Evolutionary conservation across 2,797 vertebrate genomes (phyloP), one percentile per base, ranked within the genome.

Genomic region (Balearica regulorum): DNA sequence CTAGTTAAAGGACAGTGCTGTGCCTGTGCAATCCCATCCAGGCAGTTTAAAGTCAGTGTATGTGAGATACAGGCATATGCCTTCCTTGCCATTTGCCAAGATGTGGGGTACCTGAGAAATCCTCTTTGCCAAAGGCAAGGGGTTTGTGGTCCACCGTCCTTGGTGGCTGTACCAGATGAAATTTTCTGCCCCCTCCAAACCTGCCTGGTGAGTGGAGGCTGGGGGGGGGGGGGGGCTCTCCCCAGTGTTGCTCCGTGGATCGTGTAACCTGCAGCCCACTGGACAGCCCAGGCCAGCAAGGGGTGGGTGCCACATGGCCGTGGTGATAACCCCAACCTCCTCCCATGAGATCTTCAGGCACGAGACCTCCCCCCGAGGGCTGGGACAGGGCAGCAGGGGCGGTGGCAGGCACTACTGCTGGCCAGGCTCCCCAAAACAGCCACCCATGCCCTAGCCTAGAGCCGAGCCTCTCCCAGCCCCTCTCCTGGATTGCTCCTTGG

Each of bases 171-270:
- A 26, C 18, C 16, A 29, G 25, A 15, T 31, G 55, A 66, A 24
- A 64, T 70, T 89, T 62, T 51, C 24, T 54, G 70, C 61, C 33
- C n/a, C 5, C 25, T 53, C 37, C 44, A 82, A 70, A 73, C 41
- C 46, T 61, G 26, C 8, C 28, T 39, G 26, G 13, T 24, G n/a
- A 81, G 31, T 5, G 3, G 31, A 65, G 22, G 28, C 21, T 1
- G 3, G 20, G 41, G 16, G 35, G 35, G 35, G 35, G 9, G 35
- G 35, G 35, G 35, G 35, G 35, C 31, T 39, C 9, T n/a, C 26
- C 37, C 37, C 1, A 0, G 8, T n/a, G 31, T 25, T 83, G 17
- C 44, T 35, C 26, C 3, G 0, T 9, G 13, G 53, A 28, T 9
- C 68, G 20, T 37, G 26, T 64, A 25, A 44, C 21, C 35, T 0